Percentiles rank a stretch among this genome's conserved stretches.
These are phyloP conservation scores for Ips typographus DNA, from an alignment of 1,140 invertebrate species.

Conservation along the genomic window DNA sequence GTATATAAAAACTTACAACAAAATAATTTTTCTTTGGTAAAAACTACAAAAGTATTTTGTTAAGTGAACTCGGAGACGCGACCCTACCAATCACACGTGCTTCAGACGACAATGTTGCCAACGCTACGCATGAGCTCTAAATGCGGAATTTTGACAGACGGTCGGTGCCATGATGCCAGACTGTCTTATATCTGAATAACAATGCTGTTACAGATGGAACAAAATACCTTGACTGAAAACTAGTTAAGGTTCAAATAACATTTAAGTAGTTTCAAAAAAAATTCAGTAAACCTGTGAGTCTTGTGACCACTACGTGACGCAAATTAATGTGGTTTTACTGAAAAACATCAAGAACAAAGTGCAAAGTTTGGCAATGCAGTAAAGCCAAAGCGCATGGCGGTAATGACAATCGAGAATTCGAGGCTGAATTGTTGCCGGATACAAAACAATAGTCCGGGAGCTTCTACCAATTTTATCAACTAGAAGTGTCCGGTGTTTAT, in stretches of 20 bases:
- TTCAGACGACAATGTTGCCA: conserved; percentile 48
- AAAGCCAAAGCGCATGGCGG: too few species aligned
- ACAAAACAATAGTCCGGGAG: too few species aligned
- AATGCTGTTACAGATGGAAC: neutral
- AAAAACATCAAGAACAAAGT: too few species aligned
- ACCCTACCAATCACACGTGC: conserved; percentile 42
- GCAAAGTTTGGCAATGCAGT: too few species aligned
- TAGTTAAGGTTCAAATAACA: neutral
- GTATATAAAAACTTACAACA: conserved; percentile 35
- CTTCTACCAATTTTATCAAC: too few species aligned
- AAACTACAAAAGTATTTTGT: conserved; percentile 35
- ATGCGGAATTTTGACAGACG: neutral
- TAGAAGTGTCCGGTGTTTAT: too few species aligned
- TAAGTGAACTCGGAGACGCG: conserved; percentile 36
- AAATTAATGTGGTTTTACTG: too few species aligned
- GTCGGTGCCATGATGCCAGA: neutral
- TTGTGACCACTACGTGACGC: too few species aligned
- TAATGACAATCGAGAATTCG: too few species aligned
- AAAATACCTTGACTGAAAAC: neutral
- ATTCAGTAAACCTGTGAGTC: too few species aligned
- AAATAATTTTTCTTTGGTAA: conserved; percentile 32
- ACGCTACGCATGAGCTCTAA: conserved; percentile 27
- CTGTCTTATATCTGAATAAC: neutral
- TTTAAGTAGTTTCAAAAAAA: neutral
- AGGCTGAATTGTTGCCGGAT: too few species aligned